Base-by-base conservation (phyloP, 2,888 invertebrate species). In the Phoenoteleia sp. region DNA sequence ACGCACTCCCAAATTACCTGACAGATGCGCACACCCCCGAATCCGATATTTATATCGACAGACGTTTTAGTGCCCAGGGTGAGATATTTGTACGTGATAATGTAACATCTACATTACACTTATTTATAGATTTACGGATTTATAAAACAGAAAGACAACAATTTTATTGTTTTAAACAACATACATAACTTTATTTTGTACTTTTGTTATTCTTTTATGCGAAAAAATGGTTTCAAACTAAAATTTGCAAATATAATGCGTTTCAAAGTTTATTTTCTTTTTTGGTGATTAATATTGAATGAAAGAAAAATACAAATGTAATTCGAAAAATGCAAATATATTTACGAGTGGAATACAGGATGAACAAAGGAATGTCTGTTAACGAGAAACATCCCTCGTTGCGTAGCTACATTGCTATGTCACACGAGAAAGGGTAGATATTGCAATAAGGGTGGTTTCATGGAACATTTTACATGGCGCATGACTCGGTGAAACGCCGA, bases 361-460 rank as follows among this genome's bases (percentile, higher is more conserved):
- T 1, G 76, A 79, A 83, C 83, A 83, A 80, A 80, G 84, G 76
- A 81, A 84, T 81, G 69, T 72, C 67, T 72, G 60, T 76, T 72
- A 81, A 84, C 81, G 74, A 71, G 71, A 67, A 81, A 45, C 76
- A 47, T 52, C 84, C 76, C 77, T 66, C 62, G 77, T 60, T 60
- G 67, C 15, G 29, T 15, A 49, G 72, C 60, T 60, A 74, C 79
- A 66, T 82, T 60, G 72, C 64, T 64, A 69, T 21, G 75, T 58
- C 58, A 52, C 67, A 39, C 29, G 49, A 39, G 39, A 74, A 84
- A 66, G 84, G 84, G 84, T 80, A 64, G 69, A 69, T 80, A 71
- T 80, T 76, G 60, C 84, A 62, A 79, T 27, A 67, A 62, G 79
- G 84, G 84, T 75, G 49, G 49, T 27, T 60, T 67, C 42, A 21